phyloP scores from a whole-genome alignment of 37 sponge, comb jelly and placozoan species.

The Aplysina aerophoba region DNA sequence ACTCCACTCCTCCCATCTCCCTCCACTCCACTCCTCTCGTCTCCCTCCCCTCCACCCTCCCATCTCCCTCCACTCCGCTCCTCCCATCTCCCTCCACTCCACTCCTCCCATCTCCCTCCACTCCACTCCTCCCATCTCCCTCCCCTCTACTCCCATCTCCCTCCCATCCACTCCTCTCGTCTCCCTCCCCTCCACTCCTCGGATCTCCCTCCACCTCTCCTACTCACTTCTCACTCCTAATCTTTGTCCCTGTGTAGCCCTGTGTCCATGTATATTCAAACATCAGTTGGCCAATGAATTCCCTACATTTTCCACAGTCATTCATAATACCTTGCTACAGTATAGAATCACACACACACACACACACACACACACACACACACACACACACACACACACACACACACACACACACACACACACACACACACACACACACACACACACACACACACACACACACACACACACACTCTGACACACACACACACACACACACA shows the following conservation, averaged over 20 bases:
- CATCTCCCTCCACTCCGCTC: conserved; percentile 1
- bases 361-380: conserved; percentile 44
- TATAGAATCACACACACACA: not conserved
- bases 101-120: no score
- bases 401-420: conserved; percentile 35
- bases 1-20: no score
- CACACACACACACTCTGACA: not conserved
- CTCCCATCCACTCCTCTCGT: not conserved
- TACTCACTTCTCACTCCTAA: not conserved
- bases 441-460: conserved; percentile 24
- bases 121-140: not conserved
- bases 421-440: conserved; percentile 33
- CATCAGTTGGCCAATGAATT: not conserved
- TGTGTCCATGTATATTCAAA: conserved; percentile 27
- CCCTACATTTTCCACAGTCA: no score
- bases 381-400: conserved; percentile 34
- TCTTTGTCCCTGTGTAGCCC: not conserved
- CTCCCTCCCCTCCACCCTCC: not conserved
- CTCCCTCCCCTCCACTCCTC: not conserved
- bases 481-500: not conserved
- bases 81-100: not conserved
- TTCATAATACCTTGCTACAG: no score
- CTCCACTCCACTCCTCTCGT: no score
- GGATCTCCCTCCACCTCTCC: not conserved
- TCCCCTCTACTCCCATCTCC: conserved; percentile 37